Evolutionary conservation across 1,140 invertebrate genomes (phyloP), one percentile per base, ranked within the genome.

Genomic region (Paracyclopina nana): DNA sequence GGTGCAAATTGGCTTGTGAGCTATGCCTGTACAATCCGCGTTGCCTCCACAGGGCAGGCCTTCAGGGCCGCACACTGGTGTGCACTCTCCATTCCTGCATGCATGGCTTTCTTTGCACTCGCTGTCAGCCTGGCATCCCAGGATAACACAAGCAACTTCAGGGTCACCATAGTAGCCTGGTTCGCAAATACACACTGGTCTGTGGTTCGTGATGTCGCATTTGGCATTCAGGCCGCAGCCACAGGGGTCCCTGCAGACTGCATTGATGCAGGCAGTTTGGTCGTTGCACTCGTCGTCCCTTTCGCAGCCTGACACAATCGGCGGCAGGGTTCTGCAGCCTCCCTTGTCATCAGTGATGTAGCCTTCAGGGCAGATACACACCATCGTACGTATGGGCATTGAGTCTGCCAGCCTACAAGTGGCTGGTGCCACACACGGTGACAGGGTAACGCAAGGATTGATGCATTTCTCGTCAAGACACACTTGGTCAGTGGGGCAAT

Each of bases 381-480:
- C 70, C 80, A 90, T 84, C 0, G 83, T 86, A 40, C 82, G 70
- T 1, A 88, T 77, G 0, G 85, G 83, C 16, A 77, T 62, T 1
- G 82, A 80, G 9, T 79, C 72, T 18, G 80, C 71, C 0, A 87
- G 82, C 63, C 78, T 71, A 61, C 86, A 91, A 34, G 74, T 71
- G 0, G 84, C 75, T 31, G 82, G 82, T 50, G 72, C 69, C 18
- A 72, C 69, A 59, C 86, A 92, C 0, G 85, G 85, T 55, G 79
- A 72, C 24, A 87, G 65, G 0, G 72, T 68, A 6, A 69, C 61
- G 56, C 86, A 92, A 2, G 85, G 85, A 63, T 88, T 76, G 52
- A 80, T 74, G 58, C 86, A 92, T 60, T 74, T 76, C 20, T 76
- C 70, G 54, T 78, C 75, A 42, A 91, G 72, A 60, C 86, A 92